Percentiles rank a stretch among this genome's conserved stretches.
Evolutionary conservation across 2,113 vertebrate species (phyloP).

Genomic region (Cnemophilus loriae): DNA sequence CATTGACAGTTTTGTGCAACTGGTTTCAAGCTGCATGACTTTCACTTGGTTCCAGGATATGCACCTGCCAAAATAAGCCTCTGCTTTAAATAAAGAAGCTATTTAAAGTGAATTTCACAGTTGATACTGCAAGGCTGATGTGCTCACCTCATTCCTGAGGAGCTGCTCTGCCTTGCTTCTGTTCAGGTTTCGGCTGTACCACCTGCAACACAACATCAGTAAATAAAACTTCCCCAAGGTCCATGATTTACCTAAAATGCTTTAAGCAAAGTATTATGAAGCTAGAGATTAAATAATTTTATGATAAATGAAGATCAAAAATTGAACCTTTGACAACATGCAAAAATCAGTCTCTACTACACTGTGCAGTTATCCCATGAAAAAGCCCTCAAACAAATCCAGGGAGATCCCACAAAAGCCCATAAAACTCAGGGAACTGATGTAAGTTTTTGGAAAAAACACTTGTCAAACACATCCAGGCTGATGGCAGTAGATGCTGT

Average conservation of each 20-base stretch:
- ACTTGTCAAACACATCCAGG: accelerated
- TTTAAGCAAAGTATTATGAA: background rate
- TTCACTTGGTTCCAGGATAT: background rate
- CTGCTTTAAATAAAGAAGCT: background rate
- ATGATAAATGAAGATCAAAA: background rate
- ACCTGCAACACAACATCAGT: constrained; percentile 69
- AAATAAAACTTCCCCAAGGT: background rate
- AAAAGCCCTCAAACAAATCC: background rate
- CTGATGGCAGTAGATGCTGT: background rate
- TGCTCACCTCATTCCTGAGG: constrained; percentile 82
- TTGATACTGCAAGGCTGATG: background rate
- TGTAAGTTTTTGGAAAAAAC: background rate
- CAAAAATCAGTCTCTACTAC: background rate
- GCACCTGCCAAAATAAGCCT: background rate
- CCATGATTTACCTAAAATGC: background rate
- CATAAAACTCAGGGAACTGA: background rate
- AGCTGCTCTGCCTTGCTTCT: constrained; percentile 91
- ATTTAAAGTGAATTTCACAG: background rate
- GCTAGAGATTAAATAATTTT: background rate
- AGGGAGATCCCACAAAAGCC: background rate
- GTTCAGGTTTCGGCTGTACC: constrained; percentile 88
- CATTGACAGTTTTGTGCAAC: background rate
- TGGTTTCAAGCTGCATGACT: background rate
- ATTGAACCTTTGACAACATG: background rate
- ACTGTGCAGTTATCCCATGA: background rate